These are phyloP conservation scores for Myotis daubentonii DNA, from an alignment of 2,797 vertebrate species.

Conservation along the genomic window DNA sequence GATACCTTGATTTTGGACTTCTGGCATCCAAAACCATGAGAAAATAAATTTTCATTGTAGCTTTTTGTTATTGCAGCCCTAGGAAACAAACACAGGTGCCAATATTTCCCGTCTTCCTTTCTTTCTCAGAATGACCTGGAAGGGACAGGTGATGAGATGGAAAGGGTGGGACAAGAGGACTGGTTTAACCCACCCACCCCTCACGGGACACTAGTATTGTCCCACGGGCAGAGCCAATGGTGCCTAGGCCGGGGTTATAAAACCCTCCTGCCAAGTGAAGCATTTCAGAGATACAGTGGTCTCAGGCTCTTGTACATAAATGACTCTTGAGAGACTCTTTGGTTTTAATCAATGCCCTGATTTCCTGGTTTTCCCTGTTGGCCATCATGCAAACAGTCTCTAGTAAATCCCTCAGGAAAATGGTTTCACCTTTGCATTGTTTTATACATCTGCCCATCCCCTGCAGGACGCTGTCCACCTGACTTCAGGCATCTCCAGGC, in stretches of 20 bases:
- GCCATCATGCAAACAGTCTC: background rate
- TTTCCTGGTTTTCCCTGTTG: background rate
- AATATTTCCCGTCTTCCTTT: background rate
- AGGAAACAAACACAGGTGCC: background rate
- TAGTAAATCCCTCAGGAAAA: background rate
- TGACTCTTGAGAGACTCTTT: background rate
- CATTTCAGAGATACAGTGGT: background rate
- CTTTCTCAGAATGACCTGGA: background rate
- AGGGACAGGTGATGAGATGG: background rate
- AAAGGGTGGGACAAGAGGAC: background rate
- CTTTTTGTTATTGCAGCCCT: background rate
- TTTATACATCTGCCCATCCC: background rate
- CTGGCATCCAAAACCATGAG: background rate
- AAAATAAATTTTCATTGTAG: background rate
- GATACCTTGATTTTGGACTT: background rate
- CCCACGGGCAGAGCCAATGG: background rate
- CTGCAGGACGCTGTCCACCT: background rate
- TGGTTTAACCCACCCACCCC: rapidly evolving
- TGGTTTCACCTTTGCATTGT: background rate
- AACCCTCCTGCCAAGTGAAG: background rate
- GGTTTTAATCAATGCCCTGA: background rate
- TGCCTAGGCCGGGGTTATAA: background rate
- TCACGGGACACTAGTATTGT: background rate
- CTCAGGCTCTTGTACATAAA: background rate
- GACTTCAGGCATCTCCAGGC: background rate